Percentiles rank a stretch among this genome's conserved stretches.
phyloP scores from a whole-genome alignment of 2,888 invertebrate genomes.

The Lasioglossum leucozonium region DNA sequence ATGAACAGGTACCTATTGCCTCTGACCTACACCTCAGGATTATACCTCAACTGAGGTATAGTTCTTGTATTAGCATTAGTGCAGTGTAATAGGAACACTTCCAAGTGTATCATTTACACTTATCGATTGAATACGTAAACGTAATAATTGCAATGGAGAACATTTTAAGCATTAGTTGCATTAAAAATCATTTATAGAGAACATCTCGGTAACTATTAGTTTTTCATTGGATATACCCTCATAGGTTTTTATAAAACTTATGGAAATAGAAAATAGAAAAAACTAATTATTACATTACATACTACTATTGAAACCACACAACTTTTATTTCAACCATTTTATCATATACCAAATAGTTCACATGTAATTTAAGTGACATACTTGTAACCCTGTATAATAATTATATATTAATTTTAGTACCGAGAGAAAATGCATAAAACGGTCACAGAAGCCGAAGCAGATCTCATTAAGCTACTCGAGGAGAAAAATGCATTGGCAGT shows the following conservation, averaged over 20 bases:
- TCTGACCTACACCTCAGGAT: background rate
- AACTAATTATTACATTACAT: no score
- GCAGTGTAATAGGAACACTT: background rate
- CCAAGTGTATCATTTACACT: background rate
- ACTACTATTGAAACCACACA: no score
- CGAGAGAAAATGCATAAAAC: conserved; percentile 86
- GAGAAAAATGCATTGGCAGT: conserved; percentile 85
- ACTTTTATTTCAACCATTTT: no score
- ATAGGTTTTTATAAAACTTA: no score
- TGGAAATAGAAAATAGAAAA: no score
- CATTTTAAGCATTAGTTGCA: no score
- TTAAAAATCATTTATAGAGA: no score
- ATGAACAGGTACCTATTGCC: conserved; percentile 86
- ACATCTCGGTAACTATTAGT: no score
- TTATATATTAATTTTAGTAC: conserved; percentile 82
- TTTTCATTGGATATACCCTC: no score
- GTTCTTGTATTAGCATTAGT: background rate
- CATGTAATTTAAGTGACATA: no score
- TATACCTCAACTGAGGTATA: background rate
- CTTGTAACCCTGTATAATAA: background rate
- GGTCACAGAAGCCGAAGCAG: conserved; percentile 86
- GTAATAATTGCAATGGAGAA: background rate
- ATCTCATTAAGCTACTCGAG: conserved; percentile 85
- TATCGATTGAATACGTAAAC: background rate
- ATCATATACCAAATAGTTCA: no score